A percentile compares a stretch with the other conserved stretches of the same genome.
Evolutionary conservation across 2,113 vertebrate genomes (phyloP).

Genomic region (Gobiocypris rarus): DNA sequence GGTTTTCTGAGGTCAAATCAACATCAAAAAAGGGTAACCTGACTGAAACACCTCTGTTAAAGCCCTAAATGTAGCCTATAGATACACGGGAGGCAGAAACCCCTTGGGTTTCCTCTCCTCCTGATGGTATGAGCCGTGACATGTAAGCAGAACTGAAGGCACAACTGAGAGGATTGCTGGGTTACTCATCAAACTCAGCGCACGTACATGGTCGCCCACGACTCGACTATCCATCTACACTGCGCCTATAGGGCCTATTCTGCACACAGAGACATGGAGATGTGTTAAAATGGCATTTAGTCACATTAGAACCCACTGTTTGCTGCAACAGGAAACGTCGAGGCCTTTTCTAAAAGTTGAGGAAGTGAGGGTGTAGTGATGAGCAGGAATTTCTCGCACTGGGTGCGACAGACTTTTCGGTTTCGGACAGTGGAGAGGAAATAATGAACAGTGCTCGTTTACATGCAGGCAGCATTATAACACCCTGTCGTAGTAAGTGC

Average conservation of each 20-base stretch:
- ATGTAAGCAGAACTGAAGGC: slow-evolving; percentile 44
- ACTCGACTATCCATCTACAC: slow-evolving; percentile 34
- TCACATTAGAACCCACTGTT: background rate
- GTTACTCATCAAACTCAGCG: slow-evolving; percentile 56
- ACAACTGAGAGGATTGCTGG: slow-evolving; percentile 26
- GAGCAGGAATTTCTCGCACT: slow-evolving; percentile 39
- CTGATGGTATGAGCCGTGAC: slow-evolving; percentile 27
- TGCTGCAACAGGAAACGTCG: slow-evolving; percentile 50
- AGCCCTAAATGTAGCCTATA: background rate
- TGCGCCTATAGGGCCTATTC: slow-evolving; percentile 31
- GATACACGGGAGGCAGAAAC: background rate
- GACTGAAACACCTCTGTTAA: background rate
- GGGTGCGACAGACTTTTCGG: slow-evolving; percentile 31
- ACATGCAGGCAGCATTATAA: background rate
- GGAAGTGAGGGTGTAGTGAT: slow-evolving; percentile 46
- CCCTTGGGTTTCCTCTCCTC: background rate
- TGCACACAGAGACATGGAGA: background rate
- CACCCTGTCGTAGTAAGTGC: background rate
- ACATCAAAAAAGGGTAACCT: slow-evolving; percentile 42
- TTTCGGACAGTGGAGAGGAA: background rate
- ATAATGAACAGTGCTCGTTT: background rate
- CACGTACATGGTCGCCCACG: slow-evolving; percentile 59
- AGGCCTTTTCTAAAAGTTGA: slow-evolving; percentile 49
- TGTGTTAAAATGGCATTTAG: background rate
- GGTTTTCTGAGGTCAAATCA: slow-evolving; percentile 27